A percentile compares a stretch with the other conserved stretches of the same genome.
These are phyloP conservation scores for Tenebrosternarchus preto DNA, from an alignment of 2,113 vertebrate genomes.

Conservation along the genomic window DNA sequence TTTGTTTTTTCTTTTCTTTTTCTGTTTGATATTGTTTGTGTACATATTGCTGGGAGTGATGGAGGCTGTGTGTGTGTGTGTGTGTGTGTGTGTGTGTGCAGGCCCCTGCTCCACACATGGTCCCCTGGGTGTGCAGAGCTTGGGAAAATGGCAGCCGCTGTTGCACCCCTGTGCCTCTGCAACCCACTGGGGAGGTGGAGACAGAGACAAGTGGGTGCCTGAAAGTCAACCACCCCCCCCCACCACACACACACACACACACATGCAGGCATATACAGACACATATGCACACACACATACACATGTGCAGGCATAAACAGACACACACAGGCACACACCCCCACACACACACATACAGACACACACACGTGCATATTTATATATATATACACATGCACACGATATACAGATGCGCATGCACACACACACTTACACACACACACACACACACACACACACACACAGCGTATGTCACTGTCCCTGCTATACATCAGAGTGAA, in stretches of 20 bases:
- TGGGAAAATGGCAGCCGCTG: constrained; percentile 78
- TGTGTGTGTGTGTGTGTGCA: constrained; percentile 37
- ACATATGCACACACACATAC: not conserved
- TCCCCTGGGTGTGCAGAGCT: constrained; percentile 70
- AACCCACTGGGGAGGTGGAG: constrained; percentile 72
- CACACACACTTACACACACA: not conserved
- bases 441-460: constrained; percentile 51
- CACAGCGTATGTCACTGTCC: constrained; percentile 66
- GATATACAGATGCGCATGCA: no score
- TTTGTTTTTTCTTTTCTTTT: constrained; percentile 74
- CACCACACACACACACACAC: constrained; percentile 1
- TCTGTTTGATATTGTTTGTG: constrained; percentile 72
- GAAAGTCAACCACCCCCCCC: constrained; percentile 1
- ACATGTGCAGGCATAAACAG: not conserved
- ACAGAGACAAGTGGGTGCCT: constrained; percentile 71
- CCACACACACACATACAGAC: not conserved
- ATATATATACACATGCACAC: not conserved
- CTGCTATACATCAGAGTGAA: constrained; percentile 69
- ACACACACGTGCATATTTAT: not conserved
- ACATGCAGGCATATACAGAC: no score
- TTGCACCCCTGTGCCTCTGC: constrained; percentile 64
- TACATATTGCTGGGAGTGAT: constrained; percentile 64
- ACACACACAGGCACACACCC: not conserved
- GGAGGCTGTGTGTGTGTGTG: constrained; percentile 67
- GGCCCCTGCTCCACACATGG: constrained; percentile 19